These are phyloP conservation scores for Mamestra configurata DNA, from an alignment of 1,140 invertebrate species.

Conservation along the genomic window DNA sequence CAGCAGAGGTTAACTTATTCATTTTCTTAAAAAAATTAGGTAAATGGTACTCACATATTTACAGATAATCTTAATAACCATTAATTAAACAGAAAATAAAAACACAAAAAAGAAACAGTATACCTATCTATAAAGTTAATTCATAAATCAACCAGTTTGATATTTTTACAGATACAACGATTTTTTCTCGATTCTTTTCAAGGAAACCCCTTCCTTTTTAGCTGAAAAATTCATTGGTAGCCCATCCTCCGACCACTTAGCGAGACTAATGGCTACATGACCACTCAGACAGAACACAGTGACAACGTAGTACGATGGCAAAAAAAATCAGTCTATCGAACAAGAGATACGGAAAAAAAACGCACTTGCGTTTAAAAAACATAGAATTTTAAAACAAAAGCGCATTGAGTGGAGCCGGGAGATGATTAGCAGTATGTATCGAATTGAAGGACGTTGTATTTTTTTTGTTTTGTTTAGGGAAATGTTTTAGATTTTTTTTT, in stretches of 20 bases:
- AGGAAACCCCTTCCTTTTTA: not conserved
- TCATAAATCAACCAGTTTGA: no score
- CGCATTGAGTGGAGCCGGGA: constrained; percentile 67
- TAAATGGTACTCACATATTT: no score
- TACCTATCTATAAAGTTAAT: no score
- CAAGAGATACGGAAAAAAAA: constrained; percentile 20
- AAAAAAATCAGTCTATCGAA: constrained; percentile 37
- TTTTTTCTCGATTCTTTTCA: not conserved
- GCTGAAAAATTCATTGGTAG: not conserved
- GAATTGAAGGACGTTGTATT: constrained; percentile 1
- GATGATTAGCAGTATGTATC: constrained; percentile 16
- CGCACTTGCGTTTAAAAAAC: constrained; percentile 28
- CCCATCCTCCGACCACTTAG: constrained; percentile 52
- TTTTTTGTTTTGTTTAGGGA: constrained; percentile 5
- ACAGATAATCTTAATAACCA: no score
- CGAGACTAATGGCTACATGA: constrained; percentile 65
- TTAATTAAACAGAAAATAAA: no score
- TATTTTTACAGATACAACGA: not conserved
- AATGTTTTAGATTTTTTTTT: not conserved
- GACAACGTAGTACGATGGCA: constrained; percentile 11
- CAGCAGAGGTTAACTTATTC: no score
- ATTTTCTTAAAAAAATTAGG: no score
- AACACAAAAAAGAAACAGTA: no score
- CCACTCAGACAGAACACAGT: constrained; percentile 44
- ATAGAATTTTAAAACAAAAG: constrained; percentile 35